phyloP scores from a whole-genome alignment of 2,113 vertebrate genomes.

The Epinephelus cyanopodus region DNA sequence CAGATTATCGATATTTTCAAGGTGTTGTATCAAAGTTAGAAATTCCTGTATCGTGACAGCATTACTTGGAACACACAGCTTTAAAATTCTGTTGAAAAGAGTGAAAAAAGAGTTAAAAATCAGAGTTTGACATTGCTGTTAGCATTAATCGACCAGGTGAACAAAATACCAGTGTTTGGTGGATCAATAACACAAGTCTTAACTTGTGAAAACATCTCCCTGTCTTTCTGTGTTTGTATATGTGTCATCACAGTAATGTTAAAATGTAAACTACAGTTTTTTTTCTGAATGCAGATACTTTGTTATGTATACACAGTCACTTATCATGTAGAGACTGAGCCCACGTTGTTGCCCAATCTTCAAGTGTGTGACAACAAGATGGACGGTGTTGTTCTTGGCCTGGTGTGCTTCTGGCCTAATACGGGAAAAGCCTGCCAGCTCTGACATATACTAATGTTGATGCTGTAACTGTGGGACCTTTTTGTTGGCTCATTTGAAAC shows the following conservation, averaged over 20 bases:
- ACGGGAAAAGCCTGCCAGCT: not conserved
- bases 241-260: not conserved
- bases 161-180: not conserved
- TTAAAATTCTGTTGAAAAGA: not conserved
- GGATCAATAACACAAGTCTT: not conserved
- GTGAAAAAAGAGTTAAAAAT: not conserved
- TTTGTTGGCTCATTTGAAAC: conserved; percentile 28
- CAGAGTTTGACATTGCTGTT: not conserved
- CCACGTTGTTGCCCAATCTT: not conserved
- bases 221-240: not conserved
- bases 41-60: no score
- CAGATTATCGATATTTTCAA: no score
- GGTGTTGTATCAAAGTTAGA: no score
- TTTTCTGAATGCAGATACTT: not conserved
- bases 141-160: not conserved
- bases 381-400: not conserved
- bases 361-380: conserved; percentile 18
- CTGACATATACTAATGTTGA: not conserved
- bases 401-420: not conserved
- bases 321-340: not conserved
- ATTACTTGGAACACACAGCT: not conserved
- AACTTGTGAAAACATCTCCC: not conserved
- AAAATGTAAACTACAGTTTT: not conserved
- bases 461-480: conserved; percentile 1
- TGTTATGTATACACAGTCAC: conserved; percentile 2